phyloP scores from a whole-genome alignment of 2,888 invertebrate species.

The Ophonus ardosiacus region DNA sequence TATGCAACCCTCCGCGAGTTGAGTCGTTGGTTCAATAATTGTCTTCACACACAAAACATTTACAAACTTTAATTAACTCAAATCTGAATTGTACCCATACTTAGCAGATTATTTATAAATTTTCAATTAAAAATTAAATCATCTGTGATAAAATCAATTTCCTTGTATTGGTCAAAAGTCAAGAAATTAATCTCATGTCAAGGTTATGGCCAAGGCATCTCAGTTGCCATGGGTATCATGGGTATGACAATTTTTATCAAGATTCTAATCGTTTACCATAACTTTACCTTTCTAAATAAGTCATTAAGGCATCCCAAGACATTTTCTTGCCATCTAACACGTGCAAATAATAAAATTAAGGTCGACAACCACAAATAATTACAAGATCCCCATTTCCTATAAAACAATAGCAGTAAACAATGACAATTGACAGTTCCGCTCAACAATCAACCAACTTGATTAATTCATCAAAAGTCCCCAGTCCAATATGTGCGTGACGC shows the following conservation, averaged over 20 bases:
- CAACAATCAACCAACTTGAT: conserved; percentile 16
- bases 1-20: neutral
- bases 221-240: conserved; percentile 21
- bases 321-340: too few species aligned
- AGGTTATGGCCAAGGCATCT: conserved; percentile 12
- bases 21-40: too few species aligned
- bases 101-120: conserved; percentile 1
- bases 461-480: conserved; percentile 20
- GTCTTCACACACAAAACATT: conserved; percentile 9
- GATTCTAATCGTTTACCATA: neutral
- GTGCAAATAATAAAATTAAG: neutral
- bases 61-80: conserved; percentile 14
- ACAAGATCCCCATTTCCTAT: neutral
- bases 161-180: neutral
- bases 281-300: neutral
- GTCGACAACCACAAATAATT: neutral
- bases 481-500: conserved; percentile 7
- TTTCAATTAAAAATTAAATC: neutral
- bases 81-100: neutral
- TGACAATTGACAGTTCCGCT: conserved; percentile 13
- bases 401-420: conserved; percentile 22
- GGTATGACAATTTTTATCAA: neutral
- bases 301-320: neutral
- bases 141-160: conserved; percentile 14
- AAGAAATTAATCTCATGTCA: neutral